These are phyloP conservation scores for Leptogaster cylindrica DNA, from an alignment of 2,888 invertebrate species.

Conservation along the genomic window DNA sequence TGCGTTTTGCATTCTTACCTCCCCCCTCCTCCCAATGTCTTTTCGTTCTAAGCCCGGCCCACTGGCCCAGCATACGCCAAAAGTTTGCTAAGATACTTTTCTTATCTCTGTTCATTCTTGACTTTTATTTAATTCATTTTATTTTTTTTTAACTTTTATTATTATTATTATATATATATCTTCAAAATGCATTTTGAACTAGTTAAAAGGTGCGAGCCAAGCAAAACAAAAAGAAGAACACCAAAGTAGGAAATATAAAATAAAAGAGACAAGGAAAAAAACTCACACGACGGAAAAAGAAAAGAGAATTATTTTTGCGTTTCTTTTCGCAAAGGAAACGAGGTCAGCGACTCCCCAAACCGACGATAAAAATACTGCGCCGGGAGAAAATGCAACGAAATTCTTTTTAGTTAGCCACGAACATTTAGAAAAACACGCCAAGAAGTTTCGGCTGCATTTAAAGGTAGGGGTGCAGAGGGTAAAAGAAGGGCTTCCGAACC, in stretches of 20 bases:
- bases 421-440: too few relatives aligned
- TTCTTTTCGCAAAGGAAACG: constrained; percentile 30
- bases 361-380: constrained; percentile 40
- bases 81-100: constrained; percentile 18
- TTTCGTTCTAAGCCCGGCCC: not conserved
- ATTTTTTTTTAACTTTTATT: too few relatives aligned
- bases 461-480: too few relatives aligned
- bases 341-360: constrained; percentile 39
- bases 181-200: constrained; percentile 26
- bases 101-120: too few relatives aligned
- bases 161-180: not conserved
- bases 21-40: not conserved
- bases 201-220: constrained; percentile 27
- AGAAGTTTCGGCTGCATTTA: too few relatives aligned
- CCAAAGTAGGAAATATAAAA: too few relatives aligned
- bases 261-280: not conserved
- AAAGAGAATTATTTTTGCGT: constrained; percentile 31
- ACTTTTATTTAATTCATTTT: too few relatives aligned
- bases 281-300: not conserved
- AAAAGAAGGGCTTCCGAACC: too few relatives aligned
- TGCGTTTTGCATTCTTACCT: not conserved
- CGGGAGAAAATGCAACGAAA: constrained; percentile 35
- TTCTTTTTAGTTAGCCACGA: too few relatives aligned
- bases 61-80: constrained; percentile 1
- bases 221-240: not conserved